Conservation (phyloP, 2,113 vertebrate genomes). For the Mohoua ochrocephala region DNA sequence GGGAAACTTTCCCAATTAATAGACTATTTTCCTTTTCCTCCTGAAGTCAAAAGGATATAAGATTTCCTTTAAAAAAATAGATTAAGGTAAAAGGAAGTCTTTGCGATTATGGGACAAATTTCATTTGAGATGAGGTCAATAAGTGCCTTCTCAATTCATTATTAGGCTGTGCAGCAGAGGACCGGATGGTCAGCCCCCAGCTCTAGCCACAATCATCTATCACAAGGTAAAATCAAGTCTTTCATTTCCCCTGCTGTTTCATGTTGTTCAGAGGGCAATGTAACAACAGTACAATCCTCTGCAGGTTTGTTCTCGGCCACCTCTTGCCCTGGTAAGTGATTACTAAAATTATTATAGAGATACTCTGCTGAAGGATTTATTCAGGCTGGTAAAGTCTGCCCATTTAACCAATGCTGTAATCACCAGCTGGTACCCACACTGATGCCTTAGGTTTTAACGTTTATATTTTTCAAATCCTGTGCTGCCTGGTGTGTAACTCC, state of each 20-base stretch:
- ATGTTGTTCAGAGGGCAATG: not conserved
- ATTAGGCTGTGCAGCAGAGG: not conserved
- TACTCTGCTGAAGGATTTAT: slow-evolving; percentile 42
- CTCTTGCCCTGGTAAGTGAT: not conserved
- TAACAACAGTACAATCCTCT: not conserved
- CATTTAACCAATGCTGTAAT: slow-evolving; percentile 20
- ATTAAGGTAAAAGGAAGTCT: not conserved
- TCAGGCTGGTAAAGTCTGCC: not conserved
- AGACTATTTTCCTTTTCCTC: slow-evolving; percentile 2
- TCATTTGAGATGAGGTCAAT: slow-evolving; percentile 37
- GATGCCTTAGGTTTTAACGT: no score
- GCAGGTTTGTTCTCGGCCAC: not conserved
- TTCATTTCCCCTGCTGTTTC: slow-evolving; percentile 5
- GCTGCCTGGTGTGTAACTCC: no score
- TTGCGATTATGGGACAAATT: slow-evolving; percentile 16
- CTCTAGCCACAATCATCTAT: not conserved
- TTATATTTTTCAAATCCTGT: no score
- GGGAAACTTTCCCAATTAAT: slow-evolving; percentile 20
- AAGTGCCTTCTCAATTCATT: slow-evolving; percentile 9
- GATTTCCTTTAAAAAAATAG: not conserved
- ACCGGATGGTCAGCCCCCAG: not conserved
- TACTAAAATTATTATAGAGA: slow-evolving; percentile 3
- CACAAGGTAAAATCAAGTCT: not conserved
- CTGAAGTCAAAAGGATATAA: not conserved
- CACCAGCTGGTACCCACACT: slow-evolving; percentile 10